These are phyloP conservation scores for Lophotriccus pileatus DNA, from an alignment of 2,797 vertebrate species.

Conservation along the genomic window DNA sequence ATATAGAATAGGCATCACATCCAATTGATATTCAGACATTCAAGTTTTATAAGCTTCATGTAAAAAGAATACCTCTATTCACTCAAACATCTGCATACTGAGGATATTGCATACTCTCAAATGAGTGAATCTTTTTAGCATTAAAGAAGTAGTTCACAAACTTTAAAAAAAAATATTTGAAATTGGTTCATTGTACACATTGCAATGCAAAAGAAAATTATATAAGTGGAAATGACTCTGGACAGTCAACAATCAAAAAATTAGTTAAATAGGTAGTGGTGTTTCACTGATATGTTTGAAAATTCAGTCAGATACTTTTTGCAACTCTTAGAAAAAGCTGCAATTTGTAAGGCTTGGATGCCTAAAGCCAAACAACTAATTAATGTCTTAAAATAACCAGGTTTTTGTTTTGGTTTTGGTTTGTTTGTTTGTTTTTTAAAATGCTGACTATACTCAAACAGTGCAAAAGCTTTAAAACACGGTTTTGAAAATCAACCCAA, in stretches of 20 bases:
- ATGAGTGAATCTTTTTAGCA: not conserved
- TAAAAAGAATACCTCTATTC: slow-evolving; percentile 29
- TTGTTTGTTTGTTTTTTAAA: not conserved
- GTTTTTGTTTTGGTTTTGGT: not conserved
- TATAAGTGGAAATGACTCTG: not conserved
- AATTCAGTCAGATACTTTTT: not conserved
- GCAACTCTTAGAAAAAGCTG: not conserved
- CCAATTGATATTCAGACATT: slow-evolving; percentile 41
- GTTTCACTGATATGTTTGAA: not conserved
- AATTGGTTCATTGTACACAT: not conserved
- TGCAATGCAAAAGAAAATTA: not conserved
- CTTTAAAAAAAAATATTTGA: not conserved
- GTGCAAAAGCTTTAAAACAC: not conserved
- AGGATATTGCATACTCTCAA: not conserved
- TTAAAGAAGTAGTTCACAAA: not conserved
- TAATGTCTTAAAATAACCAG: not conserved
- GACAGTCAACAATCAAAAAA: not conserved
- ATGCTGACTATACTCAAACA: not conserved
- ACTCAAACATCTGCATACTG: not conserved
- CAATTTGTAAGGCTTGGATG: not conserved
- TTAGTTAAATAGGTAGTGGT: not conserved
- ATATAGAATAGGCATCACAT: not conserved
- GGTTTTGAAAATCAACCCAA: not conserved
- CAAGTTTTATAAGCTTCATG: slow-evolving; percentile 23
- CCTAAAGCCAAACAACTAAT: not conserved